Conservation (phyloP, 2,113 vertebrate species). For the cattle (Bos taurus) region DNA sequence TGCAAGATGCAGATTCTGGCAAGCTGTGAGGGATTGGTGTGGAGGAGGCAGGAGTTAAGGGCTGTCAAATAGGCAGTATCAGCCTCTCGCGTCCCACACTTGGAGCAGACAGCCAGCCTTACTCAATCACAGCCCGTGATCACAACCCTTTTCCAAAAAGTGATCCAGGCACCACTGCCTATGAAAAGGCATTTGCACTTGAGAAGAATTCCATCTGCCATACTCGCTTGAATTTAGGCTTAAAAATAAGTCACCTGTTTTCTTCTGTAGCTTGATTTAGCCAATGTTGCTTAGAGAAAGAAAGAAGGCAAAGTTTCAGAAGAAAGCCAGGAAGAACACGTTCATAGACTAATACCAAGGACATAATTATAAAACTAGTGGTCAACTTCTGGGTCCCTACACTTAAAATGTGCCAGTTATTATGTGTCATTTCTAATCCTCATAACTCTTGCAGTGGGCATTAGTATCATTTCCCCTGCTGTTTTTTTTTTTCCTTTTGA, state of each 20-base stretch:
- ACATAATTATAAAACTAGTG: not conserved
- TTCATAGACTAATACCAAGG: not conserved
- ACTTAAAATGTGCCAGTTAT: not conserved
- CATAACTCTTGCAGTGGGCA: not conserved
- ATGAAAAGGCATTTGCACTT: not conserved
- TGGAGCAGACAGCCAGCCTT: not conserved
- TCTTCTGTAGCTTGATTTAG: not conserved
- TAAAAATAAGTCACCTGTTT: conserved; percentile 2
- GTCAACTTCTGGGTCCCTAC: not conserved
- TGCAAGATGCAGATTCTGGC: not conserved
- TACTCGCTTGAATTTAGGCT: not conserved
- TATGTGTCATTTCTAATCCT: not conserved
- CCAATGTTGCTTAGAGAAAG: not conserved
- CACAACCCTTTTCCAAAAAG: not conserved
- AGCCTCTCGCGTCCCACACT: not conserved
- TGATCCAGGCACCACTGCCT: not conserved
- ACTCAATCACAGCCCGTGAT: not conserved
- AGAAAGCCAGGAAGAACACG: not conserved
- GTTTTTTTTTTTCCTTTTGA: not conserved
- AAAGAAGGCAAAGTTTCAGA: not conserved
- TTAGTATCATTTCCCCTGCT: not conserved
- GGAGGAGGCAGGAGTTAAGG: not conserved
- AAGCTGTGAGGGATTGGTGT: not conserved
- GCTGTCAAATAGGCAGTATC: not conserved
- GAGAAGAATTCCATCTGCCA: not conserved